A percentile compares a stretch with the other conserved stretches of the same genome.
These are phyloP conservation scores for Fulica atra DNA, from an alignment of 2,113 vertebrate genomes.

Conservation along the genomic window DNA sequence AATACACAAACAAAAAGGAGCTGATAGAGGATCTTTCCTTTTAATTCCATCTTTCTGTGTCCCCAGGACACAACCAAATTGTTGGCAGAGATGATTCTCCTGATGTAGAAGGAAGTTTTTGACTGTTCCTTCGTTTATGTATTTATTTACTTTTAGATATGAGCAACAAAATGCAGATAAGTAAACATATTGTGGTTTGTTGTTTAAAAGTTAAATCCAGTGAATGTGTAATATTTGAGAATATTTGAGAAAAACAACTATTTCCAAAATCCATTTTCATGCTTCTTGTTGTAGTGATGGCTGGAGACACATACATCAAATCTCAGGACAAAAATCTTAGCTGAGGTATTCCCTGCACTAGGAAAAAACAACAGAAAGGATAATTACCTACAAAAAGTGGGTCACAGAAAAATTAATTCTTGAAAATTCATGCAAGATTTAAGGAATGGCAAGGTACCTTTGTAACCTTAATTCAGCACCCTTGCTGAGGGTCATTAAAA, in stretches of 20 bases:
- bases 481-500: not conserved
- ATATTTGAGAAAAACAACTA: not conserved
- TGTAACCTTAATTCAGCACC: not conserved
- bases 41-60: conserved; percentile 22
- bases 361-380: not conserved
- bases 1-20: conserved; percentile 69
- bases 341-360: not conserved
- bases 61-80: conserved; percentile 35
- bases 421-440: not conserved
- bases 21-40: conserved; percentile 68
- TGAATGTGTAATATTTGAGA: not conserved
- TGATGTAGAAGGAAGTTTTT: not conserved
- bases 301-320: not conserved
- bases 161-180: not conserved
- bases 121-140: not conserved
- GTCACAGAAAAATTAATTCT: conserved; percentile 19
- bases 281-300: not conserved
- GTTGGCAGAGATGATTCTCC: not conserved
- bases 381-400: conserved; percentile 4
- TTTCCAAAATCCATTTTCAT: not conserved
- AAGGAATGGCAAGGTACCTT: not conserved
- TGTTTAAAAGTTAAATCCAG: not conserved
- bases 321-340: not conserved
- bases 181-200: not conserved
- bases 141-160: not conserved